Base-by-base conservation (phyloP, 2,113 vertebrate species). In the Takifugu bimaculatus region DNA sequence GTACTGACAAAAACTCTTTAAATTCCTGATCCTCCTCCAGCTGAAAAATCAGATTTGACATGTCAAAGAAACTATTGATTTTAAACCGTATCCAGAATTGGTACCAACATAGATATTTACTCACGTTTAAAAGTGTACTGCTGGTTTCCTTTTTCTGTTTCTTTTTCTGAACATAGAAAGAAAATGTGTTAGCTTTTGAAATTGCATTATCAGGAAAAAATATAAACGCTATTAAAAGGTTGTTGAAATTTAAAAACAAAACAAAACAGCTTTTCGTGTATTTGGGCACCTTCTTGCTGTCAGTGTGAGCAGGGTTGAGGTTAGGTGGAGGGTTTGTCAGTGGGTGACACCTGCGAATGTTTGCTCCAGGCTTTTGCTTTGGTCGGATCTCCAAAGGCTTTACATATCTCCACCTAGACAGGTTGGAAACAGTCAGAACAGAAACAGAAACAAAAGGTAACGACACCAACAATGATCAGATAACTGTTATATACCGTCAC, bases 361-460 rank as follows among this genome's bases (percentile, higher is more conserved):
- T 92, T 99, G 87, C 96, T 98, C 97, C 97, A 98, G 0, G 95
- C 88, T 86, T 85, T 94, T 25, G 91, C 90, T 67, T 97, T 97
- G 1, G 88, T 90, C 0, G 94, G 93, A 80, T 98, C 96, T 52
- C 96, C 96, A 75, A 98, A 97, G 0, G 94, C 90, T 71, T 92
- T 98, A 82, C 97, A 99, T 56, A 93, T 79, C 73, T 99, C 97
- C 76, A 98, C 96, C 96, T 99, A 49, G 4, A 64, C 27, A 2
- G 50, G 7, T 42, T 6, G 12, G 60, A 5, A 61, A 29, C 3
- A 3, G 4, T 0, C 2, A 6, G 1, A n/a, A 71, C 2, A 66
- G 5, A 32, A 3, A 1, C 26, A n/a, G 3, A 1, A 1, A 5
- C 2, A 4, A 4, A 44, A 0, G 7, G 1, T 15, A 25, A 14